Evolutionary conservation across 2,797 vertebrate species (phyloP).

Genomic region (Leucoraja ocellata): DNA sequence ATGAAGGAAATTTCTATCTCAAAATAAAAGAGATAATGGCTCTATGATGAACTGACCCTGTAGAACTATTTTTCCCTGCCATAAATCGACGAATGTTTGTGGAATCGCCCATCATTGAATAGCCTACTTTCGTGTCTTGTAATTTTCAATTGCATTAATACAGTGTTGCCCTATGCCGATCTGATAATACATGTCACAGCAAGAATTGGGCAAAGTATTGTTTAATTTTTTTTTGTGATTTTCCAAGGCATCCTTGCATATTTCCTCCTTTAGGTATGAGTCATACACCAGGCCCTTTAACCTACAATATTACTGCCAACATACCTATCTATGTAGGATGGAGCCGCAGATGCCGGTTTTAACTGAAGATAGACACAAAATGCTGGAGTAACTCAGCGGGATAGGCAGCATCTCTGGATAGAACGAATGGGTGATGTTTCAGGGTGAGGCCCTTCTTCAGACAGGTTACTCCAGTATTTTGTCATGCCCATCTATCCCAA

Average conservation of each 20-base stretch:
- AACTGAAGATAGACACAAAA: no score
- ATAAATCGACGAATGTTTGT: neutral
- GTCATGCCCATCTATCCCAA: no score
- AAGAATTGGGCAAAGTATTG: no score
- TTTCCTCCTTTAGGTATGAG: neutral
- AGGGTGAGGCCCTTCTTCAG: no score
- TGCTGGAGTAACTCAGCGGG: no score
- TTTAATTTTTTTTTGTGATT: neutral
- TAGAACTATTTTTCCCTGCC: neutral
- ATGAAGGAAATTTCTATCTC: neutral
- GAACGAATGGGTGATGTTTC: no score
- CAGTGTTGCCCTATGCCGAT: neutral
- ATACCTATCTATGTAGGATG: no score
- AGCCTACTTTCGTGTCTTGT: neutral
- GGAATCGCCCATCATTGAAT: neutral
- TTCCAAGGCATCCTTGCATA: neutral
- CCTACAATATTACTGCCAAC: no score
- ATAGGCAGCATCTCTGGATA: no score
- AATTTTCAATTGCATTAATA: neutral
- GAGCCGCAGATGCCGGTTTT: no score
- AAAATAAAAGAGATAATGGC: neutral
- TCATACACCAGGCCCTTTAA: neutral
- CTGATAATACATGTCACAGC: neutral
- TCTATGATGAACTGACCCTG: neutral
- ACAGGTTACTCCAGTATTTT: no score